Conservation (phyloP, 2,888 invertebrate species). For the Drosophila leonis region DNA sequence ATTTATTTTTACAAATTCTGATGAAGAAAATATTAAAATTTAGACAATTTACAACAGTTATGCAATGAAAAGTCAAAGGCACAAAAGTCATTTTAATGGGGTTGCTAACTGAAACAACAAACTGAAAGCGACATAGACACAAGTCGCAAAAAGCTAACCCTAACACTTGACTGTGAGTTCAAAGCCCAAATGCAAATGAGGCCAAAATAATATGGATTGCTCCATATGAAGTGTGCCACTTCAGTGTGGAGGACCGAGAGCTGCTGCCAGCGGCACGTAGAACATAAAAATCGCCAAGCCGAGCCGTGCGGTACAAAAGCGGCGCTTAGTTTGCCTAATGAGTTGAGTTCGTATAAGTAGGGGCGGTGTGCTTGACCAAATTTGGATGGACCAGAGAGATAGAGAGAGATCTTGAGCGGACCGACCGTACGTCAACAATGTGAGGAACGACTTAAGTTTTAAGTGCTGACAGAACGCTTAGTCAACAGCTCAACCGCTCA, state of each 20-base stretch:
- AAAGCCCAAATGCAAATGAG: constrained; percentile 28
- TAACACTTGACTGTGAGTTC: constrained; percentile 1
- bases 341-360: constrained; percentile 62
- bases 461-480: constrained; percentile 75
- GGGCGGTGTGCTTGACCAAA: constrained; percentile 77
- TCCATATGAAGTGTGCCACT: constrained; percentile 53
- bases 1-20: too few species aligned
- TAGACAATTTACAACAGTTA: neutral
- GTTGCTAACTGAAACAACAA: neutral
- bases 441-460: constrained; percentile 52
- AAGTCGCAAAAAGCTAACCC: neutral
- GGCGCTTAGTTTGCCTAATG: constrained; percentile 74
- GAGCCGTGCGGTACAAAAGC: constrained; percentile 23
- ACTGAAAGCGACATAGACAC: neutral
- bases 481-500: constrained; percentile 48
- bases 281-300: constrained; percentile 57
- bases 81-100: neutral
- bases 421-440: constrained; percentile 29
- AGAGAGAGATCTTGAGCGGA: constrained; percentile 38
- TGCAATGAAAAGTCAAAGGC: neutral
- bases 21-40: neutral
- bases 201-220: constrained; percentile 34
- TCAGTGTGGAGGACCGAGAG: constrained; percentile 17
- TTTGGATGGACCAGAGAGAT: constrained; percentile 54
- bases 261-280: constrained; percentile 42